Percentiles rank a stretch among this genome's conserved stretches.
phyloP scores from a whole-genome alignment of 1,140 invertebrate genomes.

The Batillaria attramentaria region DNA sequence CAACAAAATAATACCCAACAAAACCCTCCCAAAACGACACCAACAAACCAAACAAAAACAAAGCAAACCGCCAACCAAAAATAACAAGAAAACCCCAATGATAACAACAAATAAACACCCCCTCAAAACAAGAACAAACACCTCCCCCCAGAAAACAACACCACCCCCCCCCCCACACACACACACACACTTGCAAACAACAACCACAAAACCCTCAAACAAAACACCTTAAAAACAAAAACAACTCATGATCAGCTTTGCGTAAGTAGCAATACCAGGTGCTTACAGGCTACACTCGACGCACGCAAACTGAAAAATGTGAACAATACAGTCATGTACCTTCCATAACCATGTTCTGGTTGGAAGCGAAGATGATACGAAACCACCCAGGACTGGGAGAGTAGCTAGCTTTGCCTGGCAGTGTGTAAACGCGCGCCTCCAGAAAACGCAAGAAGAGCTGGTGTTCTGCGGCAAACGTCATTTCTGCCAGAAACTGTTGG shows the following conservation, averaged over 20 bases:
- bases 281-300: not conserved
- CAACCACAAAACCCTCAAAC: not conserved
- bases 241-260: not conserved
- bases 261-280: not conserved
- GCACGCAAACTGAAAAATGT: not conserved
- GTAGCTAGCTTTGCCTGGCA: conserved; percentile 31
- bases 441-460: conserved; percentile 33
- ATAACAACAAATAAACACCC: too few relatives aligned
- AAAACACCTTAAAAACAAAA: not conserved
- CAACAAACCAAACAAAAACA: too few relatives aligned
- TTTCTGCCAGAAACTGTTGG: conserved; percentile 38
- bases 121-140: not conserved
- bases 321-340: conserved; percentile 1
- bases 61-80: too few relatives aligned
- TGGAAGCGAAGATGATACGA: conserved; percentile 35
- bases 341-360: conserved; percentile 19
- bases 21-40: too few relatives aligned
- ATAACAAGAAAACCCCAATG: too few relatives aligned
- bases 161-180: not conserved
- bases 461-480: conserved; percentile 30
- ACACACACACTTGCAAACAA: not conserved
- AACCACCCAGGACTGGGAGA: conserved; percentile 35
- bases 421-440: conserved; percentile 29
- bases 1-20: too few relatives aligned
- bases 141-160: not conserved